Evolutionary conservation across 2,888 invertebrate species (phyloP).

Genomic region (Drosophila affinis): DNA sequence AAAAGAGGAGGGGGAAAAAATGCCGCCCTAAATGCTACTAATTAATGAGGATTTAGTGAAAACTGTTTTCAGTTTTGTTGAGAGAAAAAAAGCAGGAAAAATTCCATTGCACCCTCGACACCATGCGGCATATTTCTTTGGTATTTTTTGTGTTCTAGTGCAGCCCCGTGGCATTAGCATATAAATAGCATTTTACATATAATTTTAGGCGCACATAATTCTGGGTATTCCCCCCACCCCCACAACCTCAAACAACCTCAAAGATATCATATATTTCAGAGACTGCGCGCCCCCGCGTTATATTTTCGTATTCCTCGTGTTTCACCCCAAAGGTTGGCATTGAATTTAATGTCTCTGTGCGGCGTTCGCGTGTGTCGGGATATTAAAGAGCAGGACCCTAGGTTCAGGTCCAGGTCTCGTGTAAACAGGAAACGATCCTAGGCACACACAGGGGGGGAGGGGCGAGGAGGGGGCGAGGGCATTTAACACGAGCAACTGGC

Average conservation of each 20-base stretch:
- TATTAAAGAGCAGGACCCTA: constrained; percentile 40
- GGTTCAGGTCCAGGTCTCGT: constrained; percentile 42
- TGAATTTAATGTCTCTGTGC: constrained; percentile 28
- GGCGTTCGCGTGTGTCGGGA: constrained; percentile 53
- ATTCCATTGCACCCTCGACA: constrained; percentile 56
- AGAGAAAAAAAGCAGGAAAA: constrained; percentile 33
- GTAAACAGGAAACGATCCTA: constrained; percentile 77
- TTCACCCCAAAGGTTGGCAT: constrained; percentile 18
- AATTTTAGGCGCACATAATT: constrained; percentile 65
- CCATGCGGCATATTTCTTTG: constrained; percentile 16
- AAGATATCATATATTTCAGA: constrained; percentile 41
- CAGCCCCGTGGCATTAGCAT: constrained; percentile 69
- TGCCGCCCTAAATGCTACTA: constrained; percentile 78
- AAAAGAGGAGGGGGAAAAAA: constrained; percentile 42
- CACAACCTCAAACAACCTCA: constrained; percentile 3
- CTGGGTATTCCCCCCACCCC: constrained; percentile 44
- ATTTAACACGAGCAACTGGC: constrained; percentile 66
- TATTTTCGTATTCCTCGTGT: constrained; percentile 41
- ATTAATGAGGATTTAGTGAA: constrained; percentile 80
- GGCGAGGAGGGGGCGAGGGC: constrained; percentile 5
- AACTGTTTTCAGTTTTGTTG: constrained; percentile 65
- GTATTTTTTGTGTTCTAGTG: constrained; percentile 18
- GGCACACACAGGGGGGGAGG: constrained; percentile 29
- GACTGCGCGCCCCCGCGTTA: constrained; percentile 22
- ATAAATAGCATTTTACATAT: constrained; percentile 80